Percentiles rank a stretch among this genome's conserved stretches.
Evolutionary conservation across 2,797 vertebrate species (phyloP).

Genomic region (Anniella stebbinsi): DNA sequence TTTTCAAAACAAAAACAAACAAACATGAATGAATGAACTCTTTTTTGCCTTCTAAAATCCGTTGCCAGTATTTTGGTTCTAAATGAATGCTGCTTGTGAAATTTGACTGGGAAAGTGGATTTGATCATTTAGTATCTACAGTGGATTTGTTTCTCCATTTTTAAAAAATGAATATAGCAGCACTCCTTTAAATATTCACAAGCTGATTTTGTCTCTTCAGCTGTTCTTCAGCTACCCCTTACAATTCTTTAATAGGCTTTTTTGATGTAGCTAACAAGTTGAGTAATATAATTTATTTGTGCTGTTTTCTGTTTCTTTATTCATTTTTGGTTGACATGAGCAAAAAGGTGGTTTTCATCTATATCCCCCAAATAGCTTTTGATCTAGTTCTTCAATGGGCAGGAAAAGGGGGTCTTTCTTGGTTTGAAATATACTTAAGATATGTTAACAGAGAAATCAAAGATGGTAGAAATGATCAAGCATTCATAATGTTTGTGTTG

Average conservation of each 20-base stretch:
- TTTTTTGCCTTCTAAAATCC: conserved; percentile 11
- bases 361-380: conserved; percentile 35
- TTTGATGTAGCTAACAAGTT: conserved; percentile 50
- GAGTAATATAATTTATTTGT: conserved; percentile 47
- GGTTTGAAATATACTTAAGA: background rate
- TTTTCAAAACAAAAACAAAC: conserved; percentile 26
- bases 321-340: conserved; percentile 36
- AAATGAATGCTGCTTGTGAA: conserved; percentile 35
- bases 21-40: background rate
- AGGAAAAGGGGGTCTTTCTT: background rate
- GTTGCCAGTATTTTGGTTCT: background rate
- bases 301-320: conserved; percentile 40
- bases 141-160: conserved; percentile 44
- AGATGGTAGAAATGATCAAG: conserved; percentile 60
- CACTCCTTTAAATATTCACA: conserved; percentile 32
- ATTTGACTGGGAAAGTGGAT: background rate
- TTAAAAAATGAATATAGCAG: conserved; percentile 31
- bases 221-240: conserved; percentile 36
- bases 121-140: conserved; percentile 50
- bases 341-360: background rate
- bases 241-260: conserved; percentile 28
- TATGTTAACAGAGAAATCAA: conserved; percentile 60
- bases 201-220: conserved; percentile 31
- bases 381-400: conserved; percentile 23
- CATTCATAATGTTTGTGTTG: conserved; percentile 60